A percentile compares a stretch with the other conserved stretches of the same genome.
Evolutionary conservation across 2,888 invertebrate species (phyloP).

Genomic region (Vesta saturnalis): DNA sequence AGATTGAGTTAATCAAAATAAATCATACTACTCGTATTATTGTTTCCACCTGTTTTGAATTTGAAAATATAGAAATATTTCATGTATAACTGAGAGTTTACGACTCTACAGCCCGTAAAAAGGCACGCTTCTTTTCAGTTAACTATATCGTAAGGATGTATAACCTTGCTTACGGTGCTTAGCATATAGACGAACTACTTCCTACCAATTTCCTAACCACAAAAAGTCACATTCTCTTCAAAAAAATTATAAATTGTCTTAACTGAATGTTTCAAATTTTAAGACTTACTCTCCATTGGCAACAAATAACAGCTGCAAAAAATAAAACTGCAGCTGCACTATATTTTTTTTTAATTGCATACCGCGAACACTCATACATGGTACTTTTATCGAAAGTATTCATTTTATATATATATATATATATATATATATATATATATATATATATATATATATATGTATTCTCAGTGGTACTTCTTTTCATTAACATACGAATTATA

Average conservation of each 20-base stretch:
- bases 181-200: neutral
- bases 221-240: neutral
- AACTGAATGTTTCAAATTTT: neutral
- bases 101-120: conserved; percentile 39
- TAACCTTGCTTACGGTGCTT: conserved; percentile 8
- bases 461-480: neutral
- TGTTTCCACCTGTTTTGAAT: conserved; percentile 28
- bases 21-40: conserved; percentile 6
- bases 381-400: neutral
- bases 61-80: conserved; percentile 31
- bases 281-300: neutral
- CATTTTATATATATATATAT: too few species aligned
- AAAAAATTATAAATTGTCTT: neutral
- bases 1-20: neutral
- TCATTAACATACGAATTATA: neutral
- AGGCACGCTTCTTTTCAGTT: conserved; percentile 28
- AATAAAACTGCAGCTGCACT: neutral
- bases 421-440: too few species aligned
- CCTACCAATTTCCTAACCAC: conserved; percentile 7
- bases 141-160: conserved; percentile 10
- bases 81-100: conserved; percentile 36
- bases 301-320: conserved; percentile 7
- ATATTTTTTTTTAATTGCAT: neutral
- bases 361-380: neutral
- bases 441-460: neutral